A percentile compares a stretch with the other conserved stretches of the same genome.
Conservation (phyloP, 2,888 invertebrate species). For the Acrobasis suavella region DNA sequence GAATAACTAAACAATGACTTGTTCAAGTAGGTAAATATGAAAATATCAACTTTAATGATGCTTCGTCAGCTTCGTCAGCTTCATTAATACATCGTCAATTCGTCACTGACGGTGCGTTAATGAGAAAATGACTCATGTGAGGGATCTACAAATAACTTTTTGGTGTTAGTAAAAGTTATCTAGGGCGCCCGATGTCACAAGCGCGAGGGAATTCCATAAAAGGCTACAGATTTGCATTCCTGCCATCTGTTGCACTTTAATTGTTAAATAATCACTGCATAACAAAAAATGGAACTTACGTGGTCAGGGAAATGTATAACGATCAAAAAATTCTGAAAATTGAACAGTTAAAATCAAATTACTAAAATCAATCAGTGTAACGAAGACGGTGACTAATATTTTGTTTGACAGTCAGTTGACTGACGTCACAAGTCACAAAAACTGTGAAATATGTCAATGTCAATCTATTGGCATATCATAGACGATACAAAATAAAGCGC, state of each 20-base stretch:
- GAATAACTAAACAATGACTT: conserved; percentile 15
- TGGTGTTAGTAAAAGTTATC: conserved; percentile 38
- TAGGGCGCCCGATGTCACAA: conserved; percentile 61
- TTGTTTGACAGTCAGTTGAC: neutral
- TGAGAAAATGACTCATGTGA: conserved; percentile 21
- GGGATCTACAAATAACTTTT: conserved; percentile 25
- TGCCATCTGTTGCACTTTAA: conserved; percentile 44
- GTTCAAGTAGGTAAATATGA: neutral
- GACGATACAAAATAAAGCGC: no score
- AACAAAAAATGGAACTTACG: neutral
- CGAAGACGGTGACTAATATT: conserved; percentile 8
- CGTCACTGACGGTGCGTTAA: conserved; percentile 4
- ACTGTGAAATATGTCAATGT: neutral
- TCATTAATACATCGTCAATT: neutral
- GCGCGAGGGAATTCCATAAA: conserved; percentile 58
- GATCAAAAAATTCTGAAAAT: neutral
- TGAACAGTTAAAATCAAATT: neutral
- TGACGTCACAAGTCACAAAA: neutral
- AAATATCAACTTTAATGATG: conserved; percentile 10
- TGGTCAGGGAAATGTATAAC: neutral
- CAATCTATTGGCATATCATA: neutral
- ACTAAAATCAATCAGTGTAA: neutral
- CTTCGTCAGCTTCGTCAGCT: neutral
- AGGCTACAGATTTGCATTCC: conserved; percentile 51
- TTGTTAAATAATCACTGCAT: neutral